Conservation (phyloP, 2,888 invertebrate species). For the Phaedon cochleariae region DNA sequence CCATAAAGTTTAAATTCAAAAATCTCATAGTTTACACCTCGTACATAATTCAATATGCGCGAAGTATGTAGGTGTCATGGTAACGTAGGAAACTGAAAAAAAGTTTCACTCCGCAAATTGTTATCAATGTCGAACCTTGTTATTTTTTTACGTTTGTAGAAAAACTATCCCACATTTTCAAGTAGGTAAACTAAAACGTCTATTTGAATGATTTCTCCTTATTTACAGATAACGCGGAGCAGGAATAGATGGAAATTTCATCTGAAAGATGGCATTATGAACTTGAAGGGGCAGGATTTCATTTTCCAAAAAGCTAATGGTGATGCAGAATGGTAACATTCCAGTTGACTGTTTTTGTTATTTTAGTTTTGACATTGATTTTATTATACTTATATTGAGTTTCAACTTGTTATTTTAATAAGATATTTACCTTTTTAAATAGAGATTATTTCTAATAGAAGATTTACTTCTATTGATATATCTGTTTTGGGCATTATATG, state of each 20-base stretch:
- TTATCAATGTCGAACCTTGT: too few species aligned
- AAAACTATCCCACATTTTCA: too few species aligned
- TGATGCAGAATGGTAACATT: slow-evolving; percentile 94
- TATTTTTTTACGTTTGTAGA: too few species aligned
- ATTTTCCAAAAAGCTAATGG: slow-evolving; percentile 99
- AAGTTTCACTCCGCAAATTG: too few species aligned
- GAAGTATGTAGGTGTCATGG: too few species aligned
- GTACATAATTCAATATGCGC: too few species aligned
- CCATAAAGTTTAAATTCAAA: too few species aligned
- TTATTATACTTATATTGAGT: background rate
- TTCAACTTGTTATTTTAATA: background rate
- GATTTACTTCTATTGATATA: background rate
- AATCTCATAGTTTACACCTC: too few species aligned
- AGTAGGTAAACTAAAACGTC: background rate
- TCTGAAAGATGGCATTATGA: slow-evolving; percentile 99
- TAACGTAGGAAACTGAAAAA: too few species aligned
- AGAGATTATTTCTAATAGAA: slow-evolving; percentile 4
- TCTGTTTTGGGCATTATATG: slow-evolving; percentile 26
- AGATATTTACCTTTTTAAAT: background rate
- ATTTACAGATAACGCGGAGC: slow-evolving; percentile 84
- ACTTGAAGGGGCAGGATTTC: slow-evolving; percentile 95
- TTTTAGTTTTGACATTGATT: slow-evolving; percentile 12
- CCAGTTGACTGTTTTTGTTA: slow-evolving; percentile 6
- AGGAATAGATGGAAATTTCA: slow-evolving; percentile 99
- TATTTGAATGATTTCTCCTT: background rate